Evolutionary conservation across 2,797 vertebrate genomes (phyloP).

Genomic region (Sebastes trivittatus): DNA sequence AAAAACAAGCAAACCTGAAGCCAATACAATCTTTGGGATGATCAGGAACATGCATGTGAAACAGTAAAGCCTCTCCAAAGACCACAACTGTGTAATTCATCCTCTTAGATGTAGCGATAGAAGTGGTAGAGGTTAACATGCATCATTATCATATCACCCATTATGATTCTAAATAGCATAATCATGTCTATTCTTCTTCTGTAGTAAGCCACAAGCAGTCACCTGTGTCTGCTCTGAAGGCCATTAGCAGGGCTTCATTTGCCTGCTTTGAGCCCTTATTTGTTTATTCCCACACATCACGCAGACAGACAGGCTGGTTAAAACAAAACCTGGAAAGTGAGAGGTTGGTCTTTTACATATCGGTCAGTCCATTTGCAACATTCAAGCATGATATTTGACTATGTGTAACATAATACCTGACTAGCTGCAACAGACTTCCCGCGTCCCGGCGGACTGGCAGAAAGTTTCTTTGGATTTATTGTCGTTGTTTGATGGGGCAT

Average conservation of each 20-base stretch:
- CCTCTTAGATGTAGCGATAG: not conserved
- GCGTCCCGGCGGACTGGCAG: not conserved
- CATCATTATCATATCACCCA: not conserved
- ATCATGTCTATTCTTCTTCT: not conserved
- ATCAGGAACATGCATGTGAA: not conserved
- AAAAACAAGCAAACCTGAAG: not conserved
- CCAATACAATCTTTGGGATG: not conserved
- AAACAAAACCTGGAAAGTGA: constrained; percentile 42
- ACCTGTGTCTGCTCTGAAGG: constrained; percentile 48
- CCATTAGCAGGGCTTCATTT: constrained; percentile 50
- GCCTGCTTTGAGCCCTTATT: constrained; percentile 49
- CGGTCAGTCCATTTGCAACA: constrained; percentile 67
- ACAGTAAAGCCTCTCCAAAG: not conserved
- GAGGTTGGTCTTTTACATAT: constrained; percentile 66
- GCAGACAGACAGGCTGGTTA: not conserved
- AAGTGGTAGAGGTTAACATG: not conserved
- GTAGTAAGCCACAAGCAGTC: constrained; percentile 38
- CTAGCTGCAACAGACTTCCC: constrained; percentile 24
- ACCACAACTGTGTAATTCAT: not conserved
- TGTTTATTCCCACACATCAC: constrained; percentile 60
- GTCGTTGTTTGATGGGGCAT: not conserved
- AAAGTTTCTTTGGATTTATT: constrained; percentile 25
- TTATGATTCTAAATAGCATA: constrained; percentile 4
- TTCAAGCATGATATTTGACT: constrained; percentile 65
- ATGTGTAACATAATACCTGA: constrained; percentile 36